phyloP scores from a whole-genome alignment of 2,797 vertebrate species.

The Spizella passerina region DNA sequence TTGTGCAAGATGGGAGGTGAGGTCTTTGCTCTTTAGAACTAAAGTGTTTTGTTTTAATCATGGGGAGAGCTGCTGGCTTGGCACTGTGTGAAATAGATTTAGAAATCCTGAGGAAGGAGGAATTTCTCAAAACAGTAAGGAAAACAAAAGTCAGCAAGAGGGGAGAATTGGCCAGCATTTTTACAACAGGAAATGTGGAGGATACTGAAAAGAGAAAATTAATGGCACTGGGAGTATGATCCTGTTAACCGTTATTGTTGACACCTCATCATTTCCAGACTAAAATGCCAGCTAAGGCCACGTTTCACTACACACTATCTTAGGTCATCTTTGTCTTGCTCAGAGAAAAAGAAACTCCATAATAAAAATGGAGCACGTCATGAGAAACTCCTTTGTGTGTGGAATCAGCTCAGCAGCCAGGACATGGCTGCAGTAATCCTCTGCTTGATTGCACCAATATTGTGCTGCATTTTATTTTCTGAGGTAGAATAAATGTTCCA shows the following conservation, averaged over 20 bases:
- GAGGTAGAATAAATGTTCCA: conserved; percentile 57
- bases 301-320: not conserved
- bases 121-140: conserved; percentile 74
- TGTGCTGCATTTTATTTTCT: conserved; percentile 50
- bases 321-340: not conserved
- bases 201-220: conserved; percentile 65
- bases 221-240: conserved; percentile 57
- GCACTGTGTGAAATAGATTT: conserved; percentile 56
- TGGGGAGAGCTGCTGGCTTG: conserved; percentile 71
- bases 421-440: not conserved
- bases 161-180: conserved; percentile 49
- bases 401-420: not conserved
- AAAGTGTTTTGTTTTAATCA: conserved; percentile 84
- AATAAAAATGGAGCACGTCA: not conserved
- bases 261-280: conserved; percentile 16
- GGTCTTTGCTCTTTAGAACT: conserved; percentile 60
- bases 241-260: not conserved
- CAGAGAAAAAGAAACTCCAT: not conserved
- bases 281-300: conserved; percentile 1
- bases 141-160: conserved; percentile 80
- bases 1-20: conserved; percentile 59
- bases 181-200: conserved; percentile 59
- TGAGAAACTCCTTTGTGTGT: not conserved
- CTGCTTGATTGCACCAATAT: conserved; percentile 38
- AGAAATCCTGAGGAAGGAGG: conserved; percentile 68